Base-by-base conservation (phyloP, 2,888 invertebrate genomes). In the Drosophila maculinotata region DNA sequence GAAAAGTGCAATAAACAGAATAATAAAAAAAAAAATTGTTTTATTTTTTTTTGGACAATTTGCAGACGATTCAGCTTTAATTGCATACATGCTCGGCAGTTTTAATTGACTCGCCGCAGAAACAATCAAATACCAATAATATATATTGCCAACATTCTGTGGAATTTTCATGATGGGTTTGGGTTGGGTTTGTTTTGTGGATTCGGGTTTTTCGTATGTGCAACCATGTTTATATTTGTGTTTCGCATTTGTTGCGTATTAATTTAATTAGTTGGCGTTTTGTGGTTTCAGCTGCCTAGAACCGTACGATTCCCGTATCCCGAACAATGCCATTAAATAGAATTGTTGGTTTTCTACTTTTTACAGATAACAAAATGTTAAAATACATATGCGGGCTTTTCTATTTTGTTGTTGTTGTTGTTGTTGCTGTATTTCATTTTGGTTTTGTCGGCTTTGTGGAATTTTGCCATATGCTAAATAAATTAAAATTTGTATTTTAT, bases 221-320 rank as follows among this genome's bases (percentile, higher is more conserved):
- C 20, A 20, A 20, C 38, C 36, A 42, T 57, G 53, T 57, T 47
- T 62, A 51, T 53, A 41, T 68, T 70, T 65, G 69, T 47, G 48
- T 73, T 68, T 69, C 58, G 59, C 68, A 73, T 73, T 83, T 76
- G 68, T 72, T 85, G 67, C 69, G 74, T 75, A 80, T 80, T 86
- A 76, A 84, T 84, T 84, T 70, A 84, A 86, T 84, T 84, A 86
- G 86, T 76, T 79, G 72, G 69, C 78, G 60, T 78, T 82, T 75
- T 79, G 82, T 69, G 82, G 85, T 77, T 69, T 69, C 52, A 20
- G 47, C 52, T 56, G 31, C 42, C 57, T 49, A 15, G 35, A 25
- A 33, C 35, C 23, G 10, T 10, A 33, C 39, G 30, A 12, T 30
- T 41, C 35, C 60, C 67, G 65, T 58, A 68, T 68, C 53, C 60